phyloP scores from a whole-genome alignment of 2,797 vertebrate species.

The Oryzias dopingdopingensis region DNA sequence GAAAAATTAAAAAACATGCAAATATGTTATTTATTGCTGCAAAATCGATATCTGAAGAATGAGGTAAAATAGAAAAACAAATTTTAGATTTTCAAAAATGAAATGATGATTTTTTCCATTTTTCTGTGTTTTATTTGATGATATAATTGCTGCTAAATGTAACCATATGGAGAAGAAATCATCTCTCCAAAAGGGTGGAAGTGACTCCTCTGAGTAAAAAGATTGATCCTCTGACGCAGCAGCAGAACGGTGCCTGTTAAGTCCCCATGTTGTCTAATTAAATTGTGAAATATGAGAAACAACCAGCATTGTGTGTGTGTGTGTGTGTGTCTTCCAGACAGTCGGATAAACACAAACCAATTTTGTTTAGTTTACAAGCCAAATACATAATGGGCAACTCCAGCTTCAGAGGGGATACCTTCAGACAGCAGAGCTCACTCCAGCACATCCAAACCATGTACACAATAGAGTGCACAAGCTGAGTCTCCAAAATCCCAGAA shows the following conservation, averaged over 20 bases:
- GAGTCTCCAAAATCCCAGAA: no score
- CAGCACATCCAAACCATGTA: no score
- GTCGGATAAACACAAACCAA: background rate
- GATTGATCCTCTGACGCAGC: conserved; percentile 38
- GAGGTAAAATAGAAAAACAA: conserved; percentile 1
- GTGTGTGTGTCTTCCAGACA: background rate
- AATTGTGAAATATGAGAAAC: background rate
- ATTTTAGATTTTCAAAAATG: conserved; percentile 5
- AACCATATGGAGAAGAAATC: conserved; percentile 26
- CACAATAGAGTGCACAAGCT: no score
- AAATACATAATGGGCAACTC: background rate
- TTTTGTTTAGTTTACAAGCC: conserved; percentile 9
- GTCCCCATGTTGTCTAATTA: conserved; percentile 15
- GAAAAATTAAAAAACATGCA: no score
- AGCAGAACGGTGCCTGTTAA: conserved; percentile 29
- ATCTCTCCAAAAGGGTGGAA: conserved; percentile 14
- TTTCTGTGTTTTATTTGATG: conserved; percentile 10
- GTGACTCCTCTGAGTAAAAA: conserved; percentile 18
- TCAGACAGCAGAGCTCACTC: background rate
- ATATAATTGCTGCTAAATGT: conserved; percentile 10
- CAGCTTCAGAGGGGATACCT: background rate
- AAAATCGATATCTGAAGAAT: no score
- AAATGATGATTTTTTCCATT: conserved; percentile 28
- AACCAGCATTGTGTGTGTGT: no score
- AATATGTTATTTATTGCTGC: no score